Percentiles rank a stretch among this genome's conserved stretches.
phyloP scores from a whole-genome alignment of 2,888 invertebrate genomes.

The Calephelis perditalis region DNA sequence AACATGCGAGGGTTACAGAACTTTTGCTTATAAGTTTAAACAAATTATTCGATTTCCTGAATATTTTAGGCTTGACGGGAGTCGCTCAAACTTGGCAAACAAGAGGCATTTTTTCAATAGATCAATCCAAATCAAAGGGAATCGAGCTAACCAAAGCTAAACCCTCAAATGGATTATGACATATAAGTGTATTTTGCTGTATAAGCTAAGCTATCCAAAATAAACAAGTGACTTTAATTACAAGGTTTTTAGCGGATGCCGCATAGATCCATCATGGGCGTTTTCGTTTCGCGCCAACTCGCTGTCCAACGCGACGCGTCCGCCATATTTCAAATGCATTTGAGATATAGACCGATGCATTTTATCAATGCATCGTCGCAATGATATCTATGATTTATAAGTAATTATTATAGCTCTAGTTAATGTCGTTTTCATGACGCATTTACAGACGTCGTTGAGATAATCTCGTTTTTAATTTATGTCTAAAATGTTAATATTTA shows the following conservation, averaged over 20 bases:
- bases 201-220: slow-evolving; percentile 5
- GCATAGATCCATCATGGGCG: slow-evolving; percentile 66
- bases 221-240: slow-evolving; percentile 10
- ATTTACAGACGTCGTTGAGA: slow-evolving; percentile 57
- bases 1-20: no score
- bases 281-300: slow-evolving; percentile 63
- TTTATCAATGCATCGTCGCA: slow-evolving; percentile 77
- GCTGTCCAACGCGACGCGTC: slow-evolving; percentile 61
- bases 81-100: no score
- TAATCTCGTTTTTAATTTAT: slow-evolving; percentile 57
- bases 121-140: no score
- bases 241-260: slow-evolving; percentile 26
- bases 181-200: neutral
- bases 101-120: no score
- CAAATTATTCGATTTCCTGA: no score
- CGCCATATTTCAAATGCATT: slow-evolving; percentile 69
- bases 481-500: slow-evolving; percentile 24
- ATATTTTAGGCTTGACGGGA: no score
- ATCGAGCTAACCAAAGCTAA: no score
- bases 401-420: slow-evolving; percentile 73
- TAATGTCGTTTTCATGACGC: slow-evolving; percentile 72
- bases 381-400: slow-evolving; percentile 71
- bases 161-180: no score
- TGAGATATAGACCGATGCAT: slow-evolving; percentile 69
- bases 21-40: no score